Evolutionary conservation across 2,888 invertebrate genomes (phyloP).

Genomic region (Didymodactylos carnosus): DNA sequence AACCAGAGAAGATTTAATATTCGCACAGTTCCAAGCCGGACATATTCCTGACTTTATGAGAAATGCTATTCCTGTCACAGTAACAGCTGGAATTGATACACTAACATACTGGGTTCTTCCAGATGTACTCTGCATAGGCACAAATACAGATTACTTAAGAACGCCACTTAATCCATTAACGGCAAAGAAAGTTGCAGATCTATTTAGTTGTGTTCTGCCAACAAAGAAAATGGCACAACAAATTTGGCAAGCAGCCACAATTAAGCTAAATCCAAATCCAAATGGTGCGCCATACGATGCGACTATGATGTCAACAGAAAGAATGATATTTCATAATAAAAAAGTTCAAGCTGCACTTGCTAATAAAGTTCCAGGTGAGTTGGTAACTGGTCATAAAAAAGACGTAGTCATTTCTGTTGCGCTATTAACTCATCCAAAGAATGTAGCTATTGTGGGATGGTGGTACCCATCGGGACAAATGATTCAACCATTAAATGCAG

Average conservation of each 20-base stretch:
- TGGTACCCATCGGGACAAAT: neutral
- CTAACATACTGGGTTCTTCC: neutral
- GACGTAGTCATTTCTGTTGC: neutral
- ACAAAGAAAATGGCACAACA: neutral
- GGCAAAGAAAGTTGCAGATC: neutral
- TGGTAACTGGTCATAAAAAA: neutral
- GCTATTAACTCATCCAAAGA: neutral
- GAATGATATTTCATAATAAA: neutral
- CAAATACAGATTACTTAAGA: neutral
- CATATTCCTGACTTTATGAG: neutral
- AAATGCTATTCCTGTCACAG: neutral
- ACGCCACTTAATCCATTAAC: neutral
- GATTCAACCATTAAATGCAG: neutral
- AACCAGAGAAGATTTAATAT: neutral
- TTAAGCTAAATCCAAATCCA: neutral
- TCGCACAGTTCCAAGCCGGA: neutral
- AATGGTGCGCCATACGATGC: neutral
- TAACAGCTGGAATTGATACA: neutral
- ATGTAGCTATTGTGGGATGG: neutral
- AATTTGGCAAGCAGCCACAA: neutral
- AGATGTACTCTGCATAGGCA: neutral
- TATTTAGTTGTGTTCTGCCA: neutral
- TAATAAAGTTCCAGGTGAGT: neutral
- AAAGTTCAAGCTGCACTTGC: neutral
- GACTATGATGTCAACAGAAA: neutral